Evolutionary conservation across 2,888 invertebrate species (phyloP), one percentile per base, ranked within the genome.

Genomic region (Anoplius nigerrimus): DNA sequence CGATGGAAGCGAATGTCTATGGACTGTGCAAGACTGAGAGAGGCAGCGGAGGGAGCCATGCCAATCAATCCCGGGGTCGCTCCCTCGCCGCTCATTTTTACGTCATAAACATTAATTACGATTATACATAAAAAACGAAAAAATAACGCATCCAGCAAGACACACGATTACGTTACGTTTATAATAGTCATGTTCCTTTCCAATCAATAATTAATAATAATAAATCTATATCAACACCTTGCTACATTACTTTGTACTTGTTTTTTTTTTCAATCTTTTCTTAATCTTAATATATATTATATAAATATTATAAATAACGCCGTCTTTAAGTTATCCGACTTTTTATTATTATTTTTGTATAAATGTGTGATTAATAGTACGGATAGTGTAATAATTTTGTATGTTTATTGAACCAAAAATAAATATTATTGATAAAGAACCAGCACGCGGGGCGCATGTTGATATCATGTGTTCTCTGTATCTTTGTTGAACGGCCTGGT

Each of bases 341-440:
- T 76, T 79, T 56, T 56, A 66, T 67, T 69, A 81, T 86, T 87
- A 86, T 85, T 88, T 88, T 87, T 88, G 85, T 88, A 88, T 87
- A 88, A 87, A 88, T 87, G 88, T 88, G 88, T 87, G 87, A 86
- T 87, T 87, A 84, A 86, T 87, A 86, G 86, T 87, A 87, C 85
- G 86, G 80, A 88, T 86, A 87, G 86, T 88, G 86, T 87, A 87
- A 88, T 87, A 87, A 88, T 88, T 88, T 88, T 88, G 87, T 88
- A 88, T 88, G 87, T 88, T 88, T 88, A 88, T 87, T 87, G 85
- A 88, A 88, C 87, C 87, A 88, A 88, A 88, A 88, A 88, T 88
- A 88, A 88, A 88, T 88, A 88, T 86, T 86, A 88, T 88, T 88
- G 87, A 88, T 87, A 87, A 88, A 83, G 84, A 85, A 82, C 72